A percentile compares a stretch with the other conserved stretches of the same genome.
phyloP scores from a whole-genome alignment of 2,888 invertebrate genomes.

The Hipparchia semele region DNA sequence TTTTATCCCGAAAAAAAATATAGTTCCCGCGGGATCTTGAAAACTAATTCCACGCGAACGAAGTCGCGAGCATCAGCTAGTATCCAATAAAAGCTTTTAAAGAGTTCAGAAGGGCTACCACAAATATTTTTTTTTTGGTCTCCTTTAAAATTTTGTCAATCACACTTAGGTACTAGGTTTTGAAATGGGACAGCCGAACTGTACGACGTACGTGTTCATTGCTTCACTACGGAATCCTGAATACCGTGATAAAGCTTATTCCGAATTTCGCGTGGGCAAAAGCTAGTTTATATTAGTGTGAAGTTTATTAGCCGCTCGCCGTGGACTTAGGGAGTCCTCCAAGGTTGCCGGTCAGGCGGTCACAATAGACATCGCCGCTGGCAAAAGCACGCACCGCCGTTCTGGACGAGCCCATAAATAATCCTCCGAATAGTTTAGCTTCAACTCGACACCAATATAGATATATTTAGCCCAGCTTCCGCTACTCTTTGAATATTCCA shows the following conservation, averaged over 20 bases:
- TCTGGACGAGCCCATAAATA: slow-evolving; percentile 45
- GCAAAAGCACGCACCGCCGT: slow-evolving; percentile 14
- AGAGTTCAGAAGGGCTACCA: too few relatives aligned
- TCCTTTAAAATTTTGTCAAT: too few relatives aligned
- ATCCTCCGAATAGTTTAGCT: slow-evolving; percentile 47
- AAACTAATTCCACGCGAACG: too few relatives aligned
- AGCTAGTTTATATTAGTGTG: neutral
- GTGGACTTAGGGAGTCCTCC: slow-evolving; percentile 5
- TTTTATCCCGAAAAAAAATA: too few relatives aligned
- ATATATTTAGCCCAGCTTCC: slow-evolving; percentile 48
- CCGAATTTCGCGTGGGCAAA: neutral
- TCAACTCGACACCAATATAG: slow-evolving; percentile 44
- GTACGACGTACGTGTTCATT: too few relatives aligned
- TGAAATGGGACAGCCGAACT: too few relatives aligned
- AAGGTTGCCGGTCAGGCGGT: neutral
- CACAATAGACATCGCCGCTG: slow-evolving; percentile 26
- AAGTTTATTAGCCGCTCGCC: neutral
- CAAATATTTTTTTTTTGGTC: too few relatives aligned
- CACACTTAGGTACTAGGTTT: too few relatives aligned
- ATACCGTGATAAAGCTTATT: neutral
- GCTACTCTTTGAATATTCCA: slow-evolving; percentile 44
- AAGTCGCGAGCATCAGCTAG: too few relatives aligned
- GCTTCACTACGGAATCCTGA: too few relatives aligned
- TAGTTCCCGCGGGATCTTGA: too few relatives aligned
- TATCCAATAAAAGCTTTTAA: too few relatives aligned